Evolutionary conservation across 2,113 vertebrate genomes (phyloP).

Genomic region (Chloropsis hardwickii): DNA sequence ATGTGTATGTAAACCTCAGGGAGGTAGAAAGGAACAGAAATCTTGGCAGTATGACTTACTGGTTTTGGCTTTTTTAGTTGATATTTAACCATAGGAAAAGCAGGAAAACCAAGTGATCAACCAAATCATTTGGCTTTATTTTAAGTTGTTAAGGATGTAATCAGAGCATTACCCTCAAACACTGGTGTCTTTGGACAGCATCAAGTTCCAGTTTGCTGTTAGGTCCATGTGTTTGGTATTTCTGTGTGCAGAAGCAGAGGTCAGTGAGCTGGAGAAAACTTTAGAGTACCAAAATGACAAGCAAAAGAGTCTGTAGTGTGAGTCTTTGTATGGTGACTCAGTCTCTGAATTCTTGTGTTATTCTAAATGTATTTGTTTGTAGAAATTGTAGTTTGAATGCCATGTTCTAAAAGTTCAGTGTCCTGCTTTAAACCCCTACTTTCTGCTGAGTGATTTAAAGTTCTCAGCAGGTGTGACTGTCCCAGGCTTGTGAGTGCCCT

Average conservation of each 20-base stretch:
- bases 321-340: neutral
- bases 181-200: neutral
- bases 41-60: neutral
- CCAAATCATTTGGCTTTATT: neutral
- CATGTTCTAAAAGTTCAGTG: neutral
- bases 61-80: neutral
- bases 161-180: neutral
- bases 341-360: neutral
- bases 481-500: neutral
- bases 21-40: neutral
- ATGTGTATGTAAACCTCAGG: neutral
- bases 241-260: neutral
- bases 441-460: neutral
- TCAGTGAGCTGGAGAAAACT: neutral
- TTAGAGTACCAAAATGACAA: neutral
- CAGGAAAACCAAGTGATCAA: neutral
- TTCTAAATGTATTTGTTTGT: neutral
- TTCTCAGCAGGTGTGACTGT: neutral
- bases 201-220: neutral
- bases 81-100: neutral
- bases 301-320: neutral
- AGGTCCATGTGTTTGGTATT: neutral
- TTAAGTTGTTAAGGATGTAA: neutral
- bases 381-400: neutral
- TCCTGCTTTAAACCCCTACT: neutral